Conservation (phyloP, 2,113 vertebrate species). For the Dendrocopos noguchii region DNA sequence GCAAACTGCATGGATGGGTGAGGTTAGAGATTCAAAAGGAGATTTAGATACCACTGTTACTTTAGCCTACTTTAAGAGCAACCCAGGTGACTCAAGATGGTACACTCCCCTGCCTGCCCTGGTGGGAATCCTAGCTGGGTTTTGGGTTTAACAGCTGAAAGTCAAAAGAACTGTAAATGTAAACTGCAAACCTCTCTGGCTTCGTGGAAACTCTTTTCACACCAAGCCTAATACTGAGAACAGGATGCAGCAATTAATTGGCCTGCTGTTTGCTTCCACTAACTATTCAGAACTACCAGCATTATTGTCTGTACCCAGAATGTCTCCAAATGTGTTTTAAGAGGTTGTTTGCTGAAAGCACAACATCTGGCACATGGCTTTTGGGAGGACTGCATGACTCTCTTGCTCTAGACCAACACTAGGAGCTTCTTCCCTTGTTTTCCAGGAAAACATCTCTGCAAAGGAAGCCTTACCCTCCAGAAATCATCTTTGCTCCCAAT, state of each 20-base stretch:
- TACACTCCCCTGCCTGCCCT: not conserved
- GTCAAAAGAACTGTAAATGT: not conserved
- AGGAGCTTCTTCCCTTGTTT: not conserved
- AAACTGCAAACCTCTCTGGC: not conserved
- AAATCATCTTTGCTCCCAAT: constrained; percentile 63
- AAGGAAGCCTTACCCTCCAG: constrained; percentile 69
- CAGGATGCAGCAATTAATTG: not conserved
- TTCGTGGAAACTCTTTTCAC: not conserved
- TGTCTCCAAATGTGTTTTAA: not conserved
- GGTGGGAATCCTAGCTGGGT: not conserved
- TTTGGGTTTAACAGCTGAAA: not conserved
- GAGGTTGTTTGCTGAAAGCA: not conserved
- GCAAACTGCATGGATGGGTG: constrained; percentile 38
- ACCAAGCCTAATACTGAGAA: not conserved
- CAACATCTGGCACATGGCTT: accelerated
- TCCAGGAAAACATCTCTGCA: not conserved
- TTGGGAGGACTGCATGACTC: accelerated
- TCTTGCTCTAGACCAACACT: accelerated
- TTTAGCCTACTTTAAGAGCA: not conserved
- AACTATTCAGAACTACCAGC: not conserved
- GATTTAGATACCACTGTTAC: not conserved
- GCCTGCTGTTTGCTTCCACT: not conserved
- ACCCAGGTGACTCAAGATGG: not conserved
- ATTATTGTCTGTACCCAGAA: not conserved
- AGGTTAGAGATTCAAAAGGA: not conserved